A percentile compares a stretch with the other conserved stretches of the same genome.
phyloP scores from a whole-genome alignment of 2,888 invertebrate genomes.

The Neoascia interrupta region DNA sequence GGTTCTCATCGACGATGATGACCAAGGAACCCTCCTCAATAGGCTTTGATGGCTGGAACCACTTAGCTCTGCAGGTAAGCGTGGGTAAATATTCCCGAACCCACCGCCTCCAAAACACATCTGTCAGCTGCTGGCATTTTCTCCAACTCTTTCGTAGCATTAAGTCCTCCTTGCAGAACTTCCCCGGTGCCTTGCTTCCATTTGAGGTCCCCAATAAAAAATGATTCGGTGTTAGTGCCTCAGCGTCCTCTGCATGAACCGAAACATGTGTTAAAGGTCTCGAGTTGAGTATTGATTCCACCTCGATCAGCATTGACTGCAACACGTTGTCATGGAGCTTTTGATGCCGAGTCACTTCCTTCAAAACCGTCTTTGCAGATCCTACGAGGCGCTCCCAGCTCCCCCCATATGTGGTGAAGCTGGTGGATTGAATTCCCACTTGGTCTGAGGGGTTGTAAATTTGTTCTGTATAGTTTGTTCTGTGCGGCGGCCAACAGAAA shows the following conservation, averaged over 20 bases:
- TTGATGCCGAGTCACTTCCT: background rate
- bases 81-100: background rate
- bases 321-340: background rate
- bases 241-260: background rate
- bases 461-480: background rate
- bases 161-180: background rate
- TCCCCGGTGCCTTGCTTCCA: background rate
- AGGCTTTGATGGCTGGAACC: background rate
- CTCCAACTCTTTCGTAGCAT: background rate
- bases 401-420: background rate
- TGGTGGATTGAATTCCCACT: background rate
- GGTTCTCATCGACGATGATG: background rate
- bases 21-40: background rate
- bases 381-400: background rate
- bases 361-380: background rate
- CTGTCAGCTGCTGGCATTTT: background rate
- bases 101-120: background rate
- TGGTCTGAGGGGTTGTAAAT: background rate
- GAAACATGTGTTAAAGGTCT: background rate
- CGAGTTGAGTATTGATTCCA: background rate
- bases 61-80: background rate
- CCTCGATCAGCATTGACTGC: background rate
- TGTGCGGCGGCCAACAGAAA: background rate
- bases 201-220: background rate
- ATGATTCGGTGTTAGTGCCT: background rate